Evolutionary conservation across 2,797 vertebrate genomes (phyloP).

Genomic region (Ceryle rudis): DNA sequence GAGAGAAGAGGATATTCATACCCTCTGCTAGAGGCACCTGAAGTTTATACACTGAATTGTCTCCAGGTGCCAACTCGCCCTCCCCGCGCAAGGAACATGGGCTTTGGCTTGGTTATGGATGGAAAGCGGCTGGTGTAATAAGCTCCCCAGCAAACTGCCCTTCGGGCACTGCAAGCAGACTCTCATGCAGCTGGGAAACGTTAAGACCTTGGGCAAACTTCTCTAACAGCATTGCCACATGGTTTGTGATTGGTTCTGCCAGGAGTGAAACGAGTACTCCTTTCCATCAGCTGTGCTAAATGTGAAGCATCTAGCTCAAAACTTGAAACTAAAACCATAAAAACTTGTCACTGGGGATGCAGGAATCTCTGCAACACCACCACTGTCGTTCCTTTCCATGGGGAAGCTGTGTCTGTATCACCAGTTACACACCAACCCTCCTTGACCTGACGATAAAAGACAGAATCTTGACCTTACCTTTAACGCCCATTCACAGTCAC

Average conservation of each 20-base stretch:
- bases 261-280: not conserved
- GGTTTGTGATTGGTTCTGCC: not conserved
- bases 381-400: not conserved
- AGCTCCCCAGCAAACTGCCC: not conserved
- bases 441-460: not conserved
- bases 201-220: not conserved
- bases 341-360: not conserved
- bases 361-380: not conserved
- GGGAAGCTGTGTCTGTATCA: not conserved
- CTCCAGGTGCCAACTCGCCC: not conserved
- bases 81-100: not conserved
- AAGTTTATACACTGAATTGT: not conserved
- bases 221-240: not conserved
- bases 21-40: not conserved
- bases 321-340: not conserved
- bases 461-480: constrained; percentile 82
- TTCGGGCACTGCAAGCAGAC: not conserved
- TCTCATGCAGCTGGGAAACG: not conserved
- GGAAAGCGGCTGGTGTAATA: not conserved
- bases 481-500: constrained; percentile 93
- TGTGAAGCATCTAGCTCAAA: not conserved
- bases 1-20: not conserved
- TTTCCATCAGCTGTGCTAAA: not conserved
- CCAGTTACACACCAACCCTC: not conserved
- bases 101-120: not conserved